These are phyloP conservation scores for Brachypteracias leptosomus DNA, from an alignment of 2,113 vertebrate species.

Conservation along the genomic window DNA sequence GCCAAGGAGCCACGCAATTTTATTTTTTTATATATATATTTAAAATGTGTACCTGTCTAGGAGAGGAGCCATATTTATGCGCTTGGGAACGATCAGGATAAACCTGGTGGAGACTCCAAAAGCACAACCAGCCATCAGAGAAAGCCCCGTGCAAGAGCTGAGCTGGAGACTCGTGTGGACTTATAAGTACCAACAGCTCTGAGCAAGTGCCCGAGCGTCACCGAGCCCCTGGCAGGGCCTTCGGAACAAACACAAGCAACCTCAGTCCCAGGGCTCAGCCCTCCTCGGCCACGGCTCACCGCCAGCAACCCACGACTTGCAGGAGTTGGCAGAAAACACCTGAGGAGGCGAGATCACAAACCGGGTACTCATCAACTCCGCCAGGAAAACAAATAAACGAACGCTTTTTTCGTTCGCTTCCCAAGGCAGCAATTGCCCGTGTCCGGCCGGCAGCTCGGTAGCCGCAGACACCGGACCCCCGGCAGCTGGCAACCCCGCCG, in stretches of 20 bases:
- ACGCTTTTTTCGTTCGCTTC: too few relatives aligned
- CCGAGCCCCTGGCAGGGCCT: background rate
- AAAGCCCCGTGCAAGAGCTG: rapidly evolving
- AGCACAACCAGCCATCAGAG: background rate
- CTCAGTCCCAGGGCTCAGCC: rapidly evolving
- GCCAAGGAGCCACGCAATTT: too few relatives aligned
- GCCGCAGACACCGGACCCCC: too few relatives aligned
- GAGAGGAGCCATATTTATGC: rapidly evolving
- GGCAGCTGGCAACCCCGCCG: too few relatives aligned
- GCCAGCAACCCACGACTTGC: rapidly evolving
- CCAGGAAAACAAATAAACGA: background rate
- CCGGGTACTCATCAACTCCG: rapidly evolving
- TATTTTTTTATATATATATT: too few relatives aligned
- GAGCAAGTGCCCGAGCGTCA: background rate
- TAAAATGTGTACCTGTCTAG: rapidly evolving
- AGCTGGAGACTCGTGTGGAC: rapidly evolving
- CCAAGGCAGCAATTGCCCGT: rapidly evolving
- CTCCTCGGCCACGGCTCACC: background rate
- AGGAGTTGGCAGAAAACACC: too few relatives aligned
- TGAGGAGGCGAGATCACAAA: rapidly evolving
- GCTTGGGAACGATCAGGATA: background rate
- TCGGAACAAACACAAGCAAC: background rate
- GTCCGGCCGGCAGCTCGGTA: too few relatives aligned
- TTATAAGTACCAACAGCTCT: background rate
- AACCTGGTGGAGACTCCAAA: background rate